Base-by-base conservation (phyloP, 1,140 invertebrate species). In the Zaprionus inermis region DNA sequence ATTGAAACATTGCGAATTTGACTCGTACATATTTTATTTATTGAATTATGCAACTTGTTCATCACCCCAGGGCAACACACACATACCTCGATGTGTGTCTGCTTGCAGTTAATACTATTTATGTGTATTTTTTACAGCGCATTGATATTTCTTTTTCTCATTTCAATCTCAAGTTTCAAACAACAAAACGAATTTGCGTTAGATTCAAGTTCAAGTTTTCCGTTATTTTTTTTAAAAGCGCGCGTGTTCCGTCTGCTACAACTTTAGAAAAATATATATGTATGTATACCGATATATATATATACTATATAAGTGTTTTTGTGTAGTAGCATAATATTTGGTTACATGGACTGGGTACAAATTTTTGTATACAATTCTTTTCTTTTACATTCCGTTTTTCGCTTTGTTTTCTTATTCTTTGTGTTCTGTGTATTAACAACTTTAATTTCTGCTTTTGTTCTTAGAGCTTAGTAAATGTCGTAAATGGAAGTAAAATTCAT, bases 261-360 rank as follows among this genome's bases (percentile, higher is more conserved):
- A 72, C 67, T 88, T 89, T 89, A 89, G 85, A 89, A 89, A 89
- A 89, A 89, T 76, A 73, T 76, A 54, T 66, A 64, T 71, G 71
- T 83, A 79, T 88, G 58, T 88, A 69, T 80, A 72, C 65, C 55
- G 55, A 81, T 83, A 78, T 80, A 89, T 88, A 28, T 44, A 57
- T 58, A 58, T 64, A 44, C 38, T 44, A 24, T 54, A 49, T 49
- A 49, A 18, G 51, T 38, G 54, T 70, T 58, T 51, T 52, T 77
- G 69, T 89, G 61, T 88, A 82, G 72, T 83, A 88, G 83, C 76
- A 83, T 80, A 65, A 65, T 83, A 72, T 75, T 70, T 67, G 80
- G 89, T 89, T 89, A 89, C 75, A 89, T 89, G 84, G 84, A 89
- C 84, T 89, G 84, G 84, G 84, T 86, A 86, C 72, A 86, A 88